Evolutionary conservation across 2,888 invertebrate species (phyloP).

Genomic region (Drosophila borborema): DNA sequence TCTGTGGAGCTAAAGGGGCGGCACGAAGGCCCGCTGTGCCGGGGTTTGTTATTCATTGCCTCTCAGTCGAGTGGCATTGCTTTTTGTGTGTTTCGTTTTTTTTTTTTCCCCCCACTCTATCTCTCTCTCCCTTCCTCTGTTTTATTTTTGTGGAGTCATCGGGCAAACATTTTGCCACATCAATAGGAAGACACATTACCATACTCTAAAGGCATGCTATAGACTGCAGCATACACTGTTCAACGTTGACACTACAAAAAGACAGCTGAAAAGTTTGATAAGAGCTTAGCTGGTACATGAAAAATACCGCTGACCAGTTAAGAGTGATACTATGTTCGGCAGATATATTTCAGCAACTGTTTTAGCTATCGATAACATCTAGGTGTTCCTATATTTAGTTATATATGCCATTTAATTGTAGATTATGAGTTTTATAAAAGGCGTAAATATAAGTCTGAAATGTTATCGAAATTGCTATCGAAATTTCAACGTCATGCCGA

Average conservation of each 20-base stretch:
- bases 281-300: neutral
- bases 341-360: neutral
- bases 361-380: neutral
- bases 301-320: neutral
- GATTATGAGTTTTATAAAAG: fast-evolving
- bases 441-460: neutral
- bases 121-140: conserved; percentile 9
- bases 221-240: neutral
- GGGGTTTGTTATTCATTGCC: conserved; percentile 41
- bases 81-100: conserved; percentile 39
- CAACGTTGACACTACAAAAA: too few species aligned
- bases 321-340: neutral
- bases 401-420: neutral
- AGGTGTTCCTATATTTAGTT: neutral
- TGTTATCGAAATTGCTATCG: neutral
- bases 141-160: conserved; percentile 59
- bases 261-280: too few species aligned
- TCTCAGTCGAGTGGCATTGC: conserved; percentile 36
- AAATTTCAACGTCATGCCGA: too few species aligned
- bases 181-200: conserved; percentile 46
- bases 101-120: conserved; percentile 6
- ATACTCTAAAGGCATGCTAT: neutral
- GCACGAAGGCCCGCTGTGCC: neutral
- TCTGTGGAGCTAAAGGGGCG: neutral
- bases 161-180: conserved; percentile 52